Evolutionary conservation across 2,113 vertebrate genomes (phyloP), one percentile per base, ranked within the genome.

Genomic region (Acrocephalus arundinaceus): DNA sequence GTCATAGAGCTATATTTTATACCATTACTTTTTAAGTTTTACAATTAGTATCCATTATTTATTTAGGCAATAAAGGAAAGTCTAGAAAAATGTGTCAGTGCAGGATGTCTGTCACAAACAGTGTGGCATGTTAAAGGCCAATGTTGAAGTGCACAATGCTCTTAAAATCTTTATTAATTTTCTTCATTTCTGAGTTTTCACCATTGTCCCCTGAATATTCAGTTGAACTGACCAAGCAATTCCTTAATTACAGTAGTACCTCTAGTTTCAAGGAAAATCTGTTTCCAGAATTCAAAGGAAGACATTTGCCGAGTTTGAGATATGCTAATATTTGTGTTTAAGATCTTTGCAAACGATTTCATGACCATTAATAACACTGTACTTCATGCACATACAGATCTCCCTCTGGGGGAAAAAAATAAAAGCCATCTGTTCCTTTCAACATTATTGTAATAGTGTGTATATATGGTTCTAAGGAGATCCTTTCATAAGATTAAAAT

Each of bases 271-370:
- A 91, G 37, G 48, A 90, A 91, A 91, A 83, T 20, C 21, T 68
- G 43, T 81, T 96, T 91, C 78, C 39, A 80, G 55, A 84, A 87
- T 90, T 73, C 63, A 90, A 58, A 65, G 28, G 19, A n/a, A 85
- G n/a, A 21, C 16, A 79, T 94, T 91, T 91, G 15, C n/a, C 74
- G 95, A 87, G 58, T 62, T 33, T 70, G 75, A 85, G 55, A 52
- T 71, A 74, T 63, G 39, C 22, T 88, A 92, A 78, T 90, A 92
- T 66, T 88, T 94, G 46, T 91, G 72, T 90, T 86, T 91, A 88
- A 96, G 94, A 80, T 84, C 86, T 94, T 94, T 96, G 30, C 65
- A 90, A 90, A 93, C 2, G 6, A 37, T 88, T 95, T 95, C 54
- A 80, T 88, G 90, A 84, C 68, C 92, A 84, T 93, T 95, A 94